These are phyloP conservation scores for Eretmocerus hayati DNA, from an alignment of 2,888 invertebrate species.

Conservation along the genomic window DNA sequence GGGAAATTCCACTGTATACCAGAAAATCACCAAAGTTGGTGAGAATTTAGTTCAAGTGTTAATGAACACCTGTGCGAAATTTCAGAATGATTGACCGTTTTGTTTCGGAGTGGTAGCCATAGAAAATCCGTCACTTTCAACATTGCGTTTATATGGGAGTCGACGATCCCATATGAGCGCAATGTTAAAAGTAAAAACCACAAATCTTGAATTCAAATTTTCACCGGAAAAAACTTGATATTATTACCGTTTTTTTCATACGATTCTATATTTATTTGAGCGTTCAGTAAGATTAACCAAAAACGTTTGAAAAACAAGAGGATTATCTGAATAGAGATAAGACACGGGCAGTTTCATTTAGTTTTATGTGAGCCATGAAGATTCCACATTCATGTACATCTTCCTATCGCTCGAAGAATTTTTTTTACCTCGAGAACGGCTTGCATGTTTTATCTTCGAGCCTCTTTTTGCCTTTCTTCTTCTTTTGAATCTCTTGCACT, in stretches of 20 bases:
- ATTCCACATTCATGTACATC: constrained; percentile 9
- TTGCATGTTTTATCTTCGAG: neutral
- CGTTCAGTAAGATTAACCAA: neutral
- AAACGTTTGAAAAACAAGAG: constrained; percentile 8
- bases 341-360: constrained; percentile 1
- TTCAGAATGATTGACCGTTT: too few species aligned
- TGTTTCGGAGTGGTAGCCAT: too few species aligned
- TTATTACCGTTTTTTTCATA: neutral
- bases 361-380: neutral
- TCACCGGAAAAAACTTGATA: neutral
- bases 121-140: too few species aligned
- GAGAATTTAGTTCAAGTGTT: too few species aligned
- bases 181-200: too few species aligned
- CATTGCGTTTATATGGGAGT: too few species aligned
- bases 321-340: constrained; percentile 2
- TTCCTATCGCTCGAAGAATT: constrained; percentile 6
- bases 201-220: too few species aligned
- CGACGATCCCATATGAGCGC: too few species aligned
- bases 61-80: too few species aligned
- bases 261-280: constrained; percentile 2
- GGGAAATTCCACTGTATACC: too few species aligned
- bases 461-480: neutral
- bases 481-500: neutral
- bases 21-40: too few species aligned
- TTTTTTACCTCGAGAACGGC: constrained; percentile 1